Evolutionary conservation across 2,113 vertebrate genomes (phyloP).

Genomic region (Bubo blakistoni): DNA sequence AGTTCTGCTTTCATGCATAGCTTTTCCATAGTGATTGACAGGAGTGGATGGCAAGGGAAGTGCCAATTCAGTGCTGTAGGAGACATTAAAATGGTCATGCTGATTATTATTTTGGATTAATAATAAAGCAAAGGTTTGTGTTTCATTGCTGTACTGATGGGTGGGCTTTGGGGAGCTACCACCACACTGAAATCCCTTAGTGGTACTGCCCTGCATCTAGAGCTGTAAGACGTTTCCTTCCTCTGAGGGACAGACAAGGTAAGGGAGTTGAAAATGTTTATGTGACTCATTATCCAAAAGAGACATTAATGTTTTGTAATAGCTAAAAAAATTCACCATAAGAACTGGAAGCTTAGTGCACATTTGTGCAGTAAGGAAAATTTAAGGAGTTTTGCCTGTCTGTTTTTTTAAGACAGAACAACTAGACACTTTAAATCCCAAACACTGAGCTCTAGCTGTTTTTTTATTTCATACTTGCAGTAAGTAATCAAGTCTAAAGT

Average conservation of each 20-base stretch:
- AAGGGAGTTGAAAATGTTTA: slow-evolving; percentile 34
- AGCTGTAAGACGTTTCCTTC: slow-evolving; percentile 34
- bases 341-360: background rate
- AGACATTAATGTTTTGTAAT: slow-evolving; percentile 1
- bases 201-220: background rate
- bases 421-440: background rate
- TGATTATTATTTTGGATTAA: slow-evolving; percentile 60
- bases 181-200: background rate
- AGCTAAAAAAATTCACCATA: background rate
- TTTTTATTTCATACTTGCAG: background rate
- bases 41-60: background rate
- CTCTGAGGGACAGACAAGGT: slow-evolving; percentile 9
- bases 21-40: slow-evolving; percentile 47
- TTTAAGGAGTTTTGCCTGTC: background rate
- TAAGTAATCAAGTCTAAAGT: background rate
- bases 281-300: slow-evolving; percentile 24
- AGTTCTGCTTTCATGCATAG: slow-evolving; percentile 16
- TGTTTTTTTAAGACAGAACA: background rate
- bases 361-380: background rate
- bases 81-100: background rate
- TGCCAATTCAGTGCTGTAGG: slow-evolving; percentile 18
- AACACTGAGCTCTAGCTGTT: background rate
- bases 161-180: background rate
- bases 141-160: slow-evolving; percentile 35
- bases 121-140: slow-evolving; percentile 46